Evolutionary conservation across 2,888 invertebrate species (phyloP).

Genomic region (Macaria notata): DNA sequence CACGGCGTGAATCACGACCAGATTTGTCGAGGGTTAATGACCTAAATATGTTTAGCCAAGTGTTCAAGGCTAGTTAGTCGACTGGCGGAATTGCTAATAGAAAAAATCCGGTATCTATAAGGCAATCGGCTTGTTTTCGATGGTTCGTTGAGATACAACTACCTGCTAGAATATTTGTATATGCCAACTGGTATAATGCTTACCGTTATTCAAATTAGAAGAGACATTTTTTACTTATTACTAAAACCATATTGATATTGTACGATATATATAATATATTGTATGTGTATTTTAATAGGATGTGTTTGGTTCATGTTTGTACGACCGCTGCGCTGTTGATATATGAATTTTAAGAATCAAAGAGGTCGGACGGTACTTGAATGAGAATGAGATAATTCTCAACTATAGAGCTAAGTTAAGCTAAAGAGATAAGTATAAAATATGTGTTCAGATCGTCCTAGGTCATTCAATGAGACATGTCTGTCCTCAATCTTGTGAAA

Average conservation of each 20-base stretch:
- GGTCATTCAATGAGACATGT: conserved; percentile 14
- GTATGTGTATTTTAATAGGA: background rate
- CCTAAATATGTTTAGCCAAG: conserved; percentile 78
- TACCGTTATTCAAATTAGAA: conserved; percentile 62
- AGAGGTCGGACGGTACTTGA: conserved; percentile 42
- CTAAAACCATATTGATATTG: conserved; percentile 9
- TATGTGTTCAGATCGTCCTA: conserved; percentile 15
- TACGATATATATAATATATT: background rate
- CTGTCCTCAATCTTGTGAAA: conserved; percentile 30
- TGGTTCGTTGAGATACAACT: conserved; percentile 39
- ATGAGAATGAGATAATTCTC: conserved; percentile 32
- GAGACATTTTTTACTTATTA: conserved; percentile 2
- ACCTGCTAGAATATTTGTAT: conserved; percentile 47
- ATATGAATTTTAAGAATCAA: conserved; percentile 22
- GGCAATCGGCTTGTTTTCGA: conserved; percentile 57
- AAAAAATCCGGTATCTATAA: conserved; percentile 67
- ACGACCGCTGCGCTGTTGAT: background rate
- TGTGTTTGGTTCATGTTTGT: no score
- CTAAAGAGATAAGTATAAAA: background rate
- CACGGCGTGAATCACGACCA: conserved; percentile 78
- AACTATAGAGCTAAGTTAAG: background rate
- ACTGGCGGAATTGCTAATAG: conserved; percentile 66
- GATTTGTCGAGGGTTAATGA: conserved; percentile 80
- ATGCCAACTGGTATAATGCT: conserved; percentile 41
- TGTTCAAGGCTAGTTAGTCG: conserved; percentile 72